A percentile compares a stretch with the other conserved stretches of the same genome.
Conservation (phyloP, 2,113 vertebrate genomes). For the Trogon melanurus region DNA sequence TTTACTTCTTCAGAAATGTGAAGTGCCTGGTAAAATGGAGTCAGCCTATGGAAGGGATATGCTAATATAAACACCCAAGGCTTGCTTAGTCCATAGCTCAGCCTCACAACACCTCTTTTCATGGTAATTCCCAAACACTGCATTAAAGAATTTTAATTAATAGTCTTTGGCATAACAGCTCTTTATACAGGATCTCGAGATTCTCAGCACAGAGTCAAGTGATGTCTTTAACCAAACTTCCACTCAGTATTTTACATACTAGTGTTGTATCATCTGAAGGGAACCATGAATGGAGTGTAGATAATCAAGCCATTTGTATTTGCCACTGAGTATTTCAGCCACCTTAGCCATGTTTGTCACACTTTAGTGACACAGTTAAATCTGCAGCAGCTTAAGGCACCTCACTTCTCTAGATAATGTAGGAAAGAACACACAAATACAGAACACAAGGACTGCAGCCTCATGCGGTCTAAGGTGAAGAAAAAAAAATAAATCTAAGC, state of each 20-base stretch:
- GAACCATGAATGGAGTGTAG: neutral
- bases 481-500: neutral
- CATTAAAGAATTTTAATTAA: neutral
- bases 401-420: neutral
- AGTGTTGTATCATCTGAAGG: neutral
- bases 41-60: neutral
- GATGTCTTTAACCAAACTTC: neutral
- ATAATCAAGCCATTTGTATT: neutral
- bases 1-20: neutral
- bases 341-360: neutral
- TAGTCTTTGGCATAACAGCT: neutral
- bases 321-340: neutral
- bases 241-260: neutral
- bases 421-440: neutral
- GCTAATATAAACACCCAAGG: neutral
- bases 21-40: neutral
- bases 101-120: neutral
- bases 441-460: neutral
- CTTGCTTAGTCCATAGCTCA: neutral
- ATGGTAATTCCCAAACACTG: neutral
- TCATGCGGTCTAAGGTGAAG: neutral
- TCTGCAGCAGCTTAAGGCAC: neutral
- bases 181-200: neutral
- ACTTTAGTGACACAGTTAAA: neutral
- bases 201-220: neutral